Evolutionary conservation across 2,888 invertebrate genomes (phyloP).

Genomic region (Drosophila meridiana): DNA sequence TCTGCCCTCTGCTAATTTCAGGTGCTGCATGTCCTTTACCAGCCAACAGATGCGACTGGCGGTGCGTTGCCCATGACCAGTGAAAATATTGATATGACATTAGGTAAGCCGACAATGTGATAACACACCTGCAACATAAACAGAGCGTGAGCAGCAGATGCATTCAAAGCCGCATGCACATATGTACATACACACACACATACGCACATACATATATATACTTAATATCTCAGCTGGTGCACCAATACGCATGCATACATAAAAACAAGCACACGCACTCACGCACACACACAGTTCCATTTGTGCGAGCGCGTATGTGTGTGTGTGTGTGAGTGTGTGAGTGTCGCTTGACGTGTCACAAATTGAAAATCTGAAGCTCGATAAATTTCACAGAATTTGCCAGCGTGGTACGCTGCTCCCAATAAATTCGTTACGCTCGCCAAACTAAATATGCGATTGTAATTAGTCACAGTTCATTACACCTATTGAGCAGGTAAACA

Average conservation of each 20-base stretch:
- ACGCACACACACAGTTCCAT: background rate
- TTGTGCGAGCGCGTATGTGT: constrained; percentile 1
- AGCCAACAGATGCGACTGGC: constrained; percentile 90
- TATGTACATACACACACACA: background rate
- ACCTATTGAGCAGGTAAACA: background rate
- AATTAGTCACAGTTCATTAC: background rate
- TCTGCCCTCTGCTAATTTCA: constrained; percentile 47
- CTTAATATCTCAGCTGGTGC: constrained; percentile 44
- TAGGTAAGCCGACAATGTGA: constrained; percentile 87
- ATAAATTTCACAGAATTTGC: constrained; percentile 41
- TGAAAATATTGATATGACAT: constrained; percentile 92
- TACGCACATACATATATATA: background rate
- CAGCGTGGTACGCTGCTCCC: constrained; percentile 41
- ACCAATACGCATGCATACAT: constrained; percentile 18
- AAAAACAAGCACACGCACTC: background rate
- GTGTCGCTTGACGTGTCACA: constrained; percentile 64
- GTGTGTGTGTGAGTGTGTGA: background rate
- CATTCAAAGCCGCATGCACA: constrained; percentile 25
- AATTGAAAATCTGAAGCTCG: constrained; percentile 33
- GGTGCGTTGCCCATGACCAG: constrained; percentile 93
- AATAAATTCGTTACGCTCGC: background rate
- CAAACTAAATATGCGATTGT: background rate
- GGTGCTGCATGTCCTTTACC: constrained; percentile 87
- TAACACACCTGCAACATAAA: constrained; percentile 8
- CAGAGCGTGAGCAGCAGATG: background rate